These are phyloP conservation scores for Philereme vetulata DNA, from an alignment of 2,888 invertebrate genomes.

Conservation along the genomic window DNA sequence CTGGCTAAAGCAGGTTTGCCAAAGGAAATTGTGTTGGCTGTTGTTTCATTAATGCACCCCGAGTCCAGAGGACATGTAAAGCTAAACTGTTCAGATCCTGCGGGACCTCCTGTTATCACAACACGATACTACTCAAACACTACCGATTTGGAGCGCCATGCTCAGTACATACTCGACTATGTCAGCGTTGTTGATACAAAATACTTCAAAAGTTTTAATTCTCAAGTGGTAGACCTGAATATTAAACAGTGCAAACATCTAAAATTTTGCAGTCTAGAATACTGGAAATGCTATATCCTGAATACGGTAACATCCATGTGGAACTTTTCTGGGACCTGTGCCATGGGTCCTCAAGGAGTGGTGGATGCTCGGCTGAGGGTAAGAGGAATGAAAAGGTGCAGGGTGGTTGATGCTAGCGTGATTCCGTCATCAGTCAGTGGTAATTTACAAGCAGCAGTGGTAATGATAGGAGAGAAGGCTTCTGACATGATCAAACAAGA, in stretches of 20 bases:
- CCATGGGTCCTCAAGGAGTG: conserved; percentile 54
- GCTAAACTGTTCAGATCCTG: conserved; percentile 43
- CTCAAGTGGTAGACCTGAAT: conserved; percentile 38
- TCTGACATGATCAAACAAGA: conserved; percentile 81
- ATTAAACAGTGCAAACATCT: conserved; percentile 41
- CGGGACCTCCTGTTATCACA: conserved; percentile 42
- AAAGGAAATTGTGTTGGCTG: conserved; percentile 36
- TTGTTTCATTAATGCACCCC: conserved; percentile 45
- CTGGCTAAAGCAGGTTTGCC: conserved; percentile 36
- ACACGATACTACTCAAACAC: conserved; percentile 41
- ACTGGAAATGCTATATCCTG: conserved; percentile 50
- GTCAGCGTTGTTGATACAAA: conserved; percentile 43
- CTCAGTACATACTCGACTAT: conserved; percentile 42
- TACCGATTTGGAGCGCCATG: conserved; percentile 46
- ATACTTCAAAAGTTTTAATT: conserved; percentile 41
- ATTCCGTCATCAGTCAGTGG: conserved; percentile 85
- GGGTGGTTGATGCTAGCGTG: conserved; percentile 60
- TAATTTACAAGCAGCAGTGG: conserved; percentile 83
- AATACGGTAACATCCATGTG: conserved; percentile 85
- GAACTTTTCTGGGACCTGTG: conserved; percentile 53
- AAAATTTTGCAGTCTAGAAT: conserved; percentile 40
- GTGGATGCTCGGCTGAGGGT: conserved; percentile 61
- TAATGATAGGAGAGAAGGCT: conserved; percentile 86
- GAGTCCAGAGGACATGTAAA: conserved; percentile 49
- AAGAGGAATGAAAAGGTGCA: conserved; percentile 78